These are phyloP conservation scores for Brachyalestes nurse DNA, from an alignment of 2,797 vertebrate species.

Conservation along the genomic window DNA sequence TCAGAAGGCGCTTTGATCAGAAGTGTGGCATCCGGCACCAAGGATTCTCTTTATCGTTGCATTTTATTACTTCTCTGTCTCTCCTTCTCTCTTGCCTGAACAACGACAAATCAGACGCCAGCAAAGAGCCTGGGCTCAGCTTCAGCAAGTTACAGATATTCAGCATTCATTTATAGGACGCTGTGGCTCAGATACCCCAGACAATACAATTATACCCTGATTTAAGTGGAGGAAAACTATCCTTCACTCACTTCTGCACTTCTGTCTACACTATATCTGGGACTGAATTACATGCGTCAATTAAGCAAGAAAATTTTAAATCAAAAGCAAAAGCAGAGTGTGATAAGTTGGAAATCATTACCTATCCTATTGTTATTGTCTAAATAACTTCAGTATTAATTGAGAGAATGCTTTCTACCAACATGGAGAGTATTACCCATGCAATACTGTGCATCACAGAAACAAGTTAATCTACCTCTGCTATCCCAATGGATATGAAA, in stretches of 20 bases:
- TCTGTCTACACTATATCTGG: not conserved
- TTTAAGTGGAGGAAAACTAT: not conserved
- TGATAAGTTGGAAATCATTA: constrained; percentile 65
- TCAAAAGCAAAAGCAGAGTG: not conserved
- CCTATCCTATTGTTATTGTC: constrained; percentile 62
- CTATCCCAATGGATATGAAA: constrained; percentile 84
- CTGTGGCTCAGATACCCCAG: not conserved
- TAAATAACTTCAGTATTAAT: constrained; percentile 65
- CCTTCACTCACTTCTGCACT: not conserved
- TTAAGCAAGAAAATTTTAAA: not conserved
- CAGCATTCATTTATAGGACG: not conserved
- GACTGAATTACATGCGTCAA: not conserved
- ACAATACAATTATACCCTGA: constrained; percentile 1
- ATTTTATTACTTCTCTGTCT: constrained; percentile 70
- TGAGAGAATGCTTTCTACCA: constrained; percentile 31
- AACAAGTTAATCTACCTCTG: constrained; percentile 75
- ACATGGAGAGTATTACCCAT: constrained; percentile 62
- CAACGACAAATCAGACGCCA: constrained; percentile 61
- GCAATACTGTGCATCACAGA: constrained; percentile 69
- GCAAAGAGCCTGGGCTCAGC: constrained; percentile 63
- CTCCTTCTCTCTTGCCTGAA: constrained; percentile 66
- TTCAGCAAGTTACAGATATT: constrained; percentile 25
- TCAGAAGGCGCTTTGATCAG: constrained; percentile 80
- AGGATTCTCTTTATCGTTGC: constrained; percentile 72
- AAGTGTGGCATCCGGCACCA: constrained; percentile 71